A percentile compares a stretch with the other conserved stretches of the same genome.
phyloP scores from a whole-genome alignment of 2,888 invertebrate genomes.

The Acrocyrtus sp. region DNA sequence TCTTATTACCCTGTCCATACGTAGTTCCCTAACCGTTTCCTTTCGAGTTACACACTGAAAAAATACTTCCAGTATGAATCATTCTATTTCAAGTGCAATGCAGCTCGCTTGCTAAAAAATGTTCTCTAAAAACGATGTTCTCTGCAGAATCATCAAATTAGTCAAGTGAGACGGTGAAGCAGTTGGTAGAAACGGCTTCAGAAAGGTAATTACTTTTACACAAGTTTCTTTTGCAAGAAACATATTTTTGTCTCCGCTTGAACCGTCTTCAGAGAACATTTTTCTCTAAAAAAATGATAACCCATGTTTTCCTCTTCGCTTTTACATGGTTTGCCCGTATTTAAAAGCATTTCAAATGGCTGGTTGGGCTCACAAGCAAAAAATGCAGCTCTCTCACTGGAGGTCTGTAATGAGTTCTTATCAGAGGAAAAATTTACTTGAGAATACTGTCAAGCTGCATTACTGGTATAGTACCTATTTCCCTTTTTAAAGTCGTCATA shows the following conservation, averaged over 20 bases:
- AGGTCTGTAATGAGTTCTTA: slow-evolving; percentile 21
- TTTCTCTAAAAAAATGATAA: neutral
- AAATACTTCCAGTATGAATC: slow-evolving; percentile 20
- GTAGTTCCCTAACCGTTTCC: too few relatives aligned
- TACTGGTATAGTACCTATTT: neutral
- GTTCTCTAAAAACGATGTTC: neutral
- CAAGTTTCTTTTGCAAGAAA: neutral
- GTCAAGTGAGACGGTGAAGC: neutral
- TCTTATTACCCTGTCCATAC: too few relatives aligned
- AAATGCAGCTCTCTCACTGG: slow-evolving; percentile 42
- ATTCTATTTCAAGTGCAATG: too few relatives aligned
- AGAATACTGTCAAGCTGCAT: neutral
- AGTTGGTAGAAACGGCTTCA: neutral
- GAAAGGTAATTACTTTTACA: neutral
- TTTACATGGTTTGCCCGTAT: neutral
- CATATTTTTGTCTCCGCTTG: neutral
- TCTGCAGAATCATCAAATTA: neutral
- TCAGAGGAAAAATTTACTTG: neutral
- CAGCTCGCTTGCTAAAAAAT: neutral
- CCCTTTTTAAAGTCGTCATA: neutral
- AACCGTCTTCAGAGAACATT: neutral
- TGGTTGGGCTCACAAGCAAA: too few relatives aligned
- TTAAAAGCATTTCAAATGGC: neutral
- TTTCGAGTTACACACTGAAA: slow-evolving; percentile 14
- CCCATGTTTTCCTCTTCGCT: neutral